Percentiles rank a stretch among this genome's conserved stretches.
Evolutionary conservation across 2,797 vertebrate genomes (phyloP).

Genomic region (Synanceia verrucosa): DNA sequence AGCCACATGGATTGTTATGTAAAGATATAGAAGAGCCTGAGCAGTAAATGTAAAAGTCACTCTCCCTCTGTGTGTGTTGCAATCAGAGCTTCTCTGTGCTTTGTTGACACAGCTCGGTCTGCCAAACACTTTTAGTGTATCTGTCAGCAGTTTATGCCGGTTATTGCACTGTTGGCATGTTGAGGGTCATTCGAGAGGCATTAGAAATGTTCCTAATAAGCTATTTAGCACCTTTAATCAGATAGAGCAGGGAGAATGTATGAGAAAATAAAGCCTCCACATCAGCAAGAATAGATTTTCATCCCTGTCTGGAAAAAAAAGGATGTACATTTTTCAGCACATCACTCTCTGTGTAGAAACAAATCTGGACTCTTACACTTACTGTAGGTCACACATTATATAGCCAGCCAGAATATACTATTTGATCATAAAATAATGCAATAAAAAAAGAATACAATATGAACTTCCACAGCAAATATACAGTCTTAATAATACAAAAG

Average conservation of each 20-base stretch:
- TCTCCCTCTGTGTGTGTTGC: too few species aligned
- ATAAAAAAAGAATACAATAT: not conserved
- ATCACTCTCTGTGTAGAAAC: not conserved
- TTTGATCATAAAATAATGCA: not conserved
- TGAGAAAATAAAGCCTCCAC: not conserved
- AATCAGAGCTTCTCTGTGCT: too few species aligned
- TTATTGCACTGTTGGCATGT: too few species aligned
- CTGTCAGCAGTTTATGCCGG: too few species aligned
- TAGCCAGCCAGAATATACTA: not conserved
- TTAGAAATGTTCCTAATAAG: too few species aligned
- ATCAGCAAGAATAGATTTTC: conserved; percentile 10
- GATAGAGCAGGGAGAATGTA: not conserved
- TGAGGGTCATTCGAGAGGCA: too few species aligned
- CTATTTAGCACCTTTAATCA: not conserved
- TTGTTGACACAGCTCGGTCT: too few species aligned
- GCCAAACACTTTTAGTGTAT: too few species aligned
- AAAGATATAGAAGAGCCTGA: too few species aligned
- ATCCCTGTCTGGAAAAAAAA: too few species aligned
- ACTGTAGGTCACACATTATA: not conserved
- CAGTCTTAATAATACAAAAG: not conserved
- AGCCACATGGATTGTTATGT: too few species aligned
- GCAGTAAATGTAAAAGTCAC: too few species aligned
- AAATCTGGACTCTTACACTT: not conserved
- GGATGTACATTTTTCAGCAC: not conserved
- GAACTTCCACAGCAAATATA: not conserved